Evolutionary conservation across 92 coral and sea anemone genomes (phyloP), one percentile per base, ranked within the genome.

Genomic region (Phenganax stokvisi): DNA sequence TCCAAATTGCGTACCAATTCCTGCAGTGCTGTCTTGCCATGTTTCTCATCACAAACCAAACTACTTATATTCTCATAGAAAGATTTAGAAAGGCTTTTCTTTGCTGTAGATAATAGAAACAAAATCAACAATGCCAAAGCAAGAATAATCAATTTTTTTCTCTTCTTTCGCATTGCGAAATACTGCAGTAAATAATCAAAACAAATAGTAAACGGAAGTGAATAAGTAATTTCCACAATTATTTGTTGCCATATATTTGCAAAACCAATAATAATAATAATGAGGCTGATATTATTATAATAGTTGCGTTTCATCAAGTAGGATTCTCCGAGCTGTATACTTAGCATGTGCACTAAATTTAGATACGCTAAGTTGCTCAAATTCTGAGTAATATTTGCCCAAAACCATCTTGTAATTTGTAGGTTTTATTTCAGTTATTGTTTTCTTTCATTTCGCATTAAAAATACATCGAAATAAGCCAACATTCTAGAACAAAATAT

Each of bases 11-110:
- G 0, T 60, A 77, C 81, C 81, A 77, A 3, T 5, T 62, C 56
- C 16, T 31, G 71, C 7, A 77, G 70, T 7, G 51, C 57, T 7
- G 52, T 29, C 51, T 77, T 77, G 16, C 81, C 81, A 31, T 57
- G 55, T 3, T 31, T 60, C 17, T 77, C 81, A 15, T 77, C 81
- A 37, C 81, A 77, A 77, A 62, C 56, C 51, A 77, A 13, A 30
- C 71, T 58, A n/a, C 58, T 15, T 11, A 60, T 25, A 20, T 70
- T 53, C 47, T 77, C 66, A 31, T 77, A 58, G 25, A 77, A 0
- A 7, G 67, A 56, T 1, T 9, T 10, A 1, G 61, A 29, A 8
- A 56, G 1, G n/a, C 29, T 29, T 31, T 76, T 76, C 31, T n/a
- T 20, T 27, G 57, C 12, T 10, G 70, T 59, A 1, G 13, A 13